These are phyloP conservation scores for Pandemis corylana DNA, from an alignment of 2,888 invertebrate genomes.

Conservation along the genomic window DNA sequence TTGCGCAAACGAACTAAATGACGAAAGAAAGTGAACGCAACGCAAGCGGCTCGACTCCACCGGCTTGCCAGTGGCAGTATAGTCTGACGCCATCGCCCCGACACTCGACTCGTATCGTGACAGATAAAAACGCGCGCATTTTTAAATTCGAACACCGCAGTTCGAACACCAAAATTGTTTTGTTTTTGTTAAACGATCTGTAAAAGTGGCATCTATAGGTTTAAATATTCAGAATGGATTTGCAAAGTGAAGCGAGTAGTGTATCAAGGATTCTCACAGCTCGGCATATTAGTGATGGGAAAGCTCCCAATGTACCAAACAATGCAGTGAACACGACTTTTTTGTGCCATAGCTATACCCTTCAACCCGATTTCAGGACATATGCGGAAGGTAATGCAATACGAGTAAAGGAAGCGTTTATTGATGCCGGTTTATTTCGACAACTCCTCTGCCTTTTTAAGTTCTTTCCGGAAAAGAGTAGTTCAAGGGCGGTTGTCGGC, in stretches of 20 bases:
- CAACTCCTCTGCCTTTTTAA: constrained; percentile 31
- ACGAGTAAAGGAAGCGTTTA: constrained; percentile 28
- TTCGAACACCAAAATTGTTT: constrained; percentile 39
- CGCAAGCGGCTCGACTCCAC: constrained; percentile 47
- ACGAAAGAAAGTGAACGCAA: constrained; percentile 83
- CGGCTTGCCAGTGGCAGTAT: constrained; percentile 60
- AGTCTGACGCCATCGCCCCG: constrained; percentile 53
- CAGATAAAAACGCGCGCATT: constrained; percentile 49
- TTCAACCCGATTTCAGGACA: constrained; percentile 70
- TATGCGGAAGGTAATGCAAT: constrained; percentile 70
- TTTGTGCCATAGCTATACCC: constrained; percentile 69
- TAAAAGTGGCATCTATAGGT: constrained; percentile 13
- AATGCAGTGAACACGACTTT: constrained; percentile 72
- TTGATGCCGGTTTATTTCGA: constrained; percentile 28
- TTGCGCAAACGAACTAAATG: constrained; percentile 74
- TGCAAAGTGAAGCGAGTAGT: constrained; percentile 63
- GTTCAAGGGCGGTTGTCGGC: constrained; percentile 36
- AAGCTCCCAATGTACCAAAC: constrained; percentile 57
- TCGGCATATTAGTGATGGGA: constrained; percentile 69
- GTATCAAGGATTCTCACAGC: constrained; percentile 60
- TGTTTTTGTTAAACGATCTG: constrained; percentile 17
- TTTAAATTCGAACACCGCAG: constrained; percentile 32
- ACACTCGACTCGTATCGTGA: constrained; percentile 53
- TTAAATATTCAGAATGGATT: constrained; percentile 60
- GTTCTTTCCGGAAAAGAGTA: constrained; percentile 31